These are phyloP conservation scores for Bufo gargarizans DNA, from an alignment of 2,113 vertebrate species.

Conservation along the genomic window DNA sequence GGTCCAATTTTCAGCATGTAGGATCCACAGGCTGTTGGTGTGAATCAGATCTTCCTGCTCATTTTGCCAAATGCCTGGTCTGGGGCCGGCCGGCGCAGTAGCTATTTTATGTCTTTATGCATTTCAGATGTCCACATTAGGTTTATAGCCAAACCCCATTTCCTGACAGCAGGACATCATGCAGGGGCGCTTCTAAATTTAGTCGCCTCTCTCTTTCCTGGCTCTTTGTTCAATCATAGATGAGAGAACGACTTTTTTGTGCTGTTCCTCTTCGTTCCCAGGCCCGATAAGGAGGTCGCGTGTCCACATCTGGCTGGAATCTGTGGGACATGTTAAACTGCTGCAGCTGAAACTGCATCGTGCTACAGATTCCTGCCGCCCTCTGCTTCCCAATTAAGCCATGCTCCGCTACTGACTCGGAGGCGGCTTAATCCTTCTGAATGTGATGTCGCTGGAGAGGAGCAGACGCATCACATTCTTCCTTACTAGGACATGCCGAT, in stretches of 20 bases:
- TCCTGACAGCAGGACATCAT: neutral
- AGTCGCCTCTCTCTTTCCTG: too few species aligned
- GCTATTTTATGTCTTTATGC: neutral
- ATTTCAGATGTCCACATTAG: neutral
- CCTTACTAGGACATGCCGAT: neutral
- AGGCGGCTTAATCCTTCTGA: neutral
- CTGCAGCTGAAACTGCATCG: conserved; percentile 27
- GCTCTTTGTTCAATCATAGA: neutral
- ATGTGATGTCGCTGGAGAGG: neutral
- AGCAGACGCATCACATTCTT: neutral
- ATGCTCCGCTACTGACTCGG: neutral
- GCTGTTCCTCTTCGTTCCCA: neutral
- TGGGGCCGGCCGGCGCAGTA: too few species aligned
- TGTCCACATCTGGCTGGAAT: conserved; percentile 31
- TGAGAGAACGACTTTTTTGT: neutral
- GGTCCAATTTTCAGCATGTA: neutral
- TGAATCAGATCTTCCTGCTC: neutral
- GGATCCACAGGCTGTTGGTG: neutral
- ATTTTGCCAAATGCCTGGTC: neutral
- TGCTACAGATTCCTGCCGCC: conserved; percentile 8
- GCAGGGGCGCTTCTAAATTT: neutral
- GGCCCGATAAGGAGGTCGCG: neutral
- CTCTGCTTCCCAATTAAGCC: conserved; percentile 3
- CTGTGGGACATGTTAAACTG: conserved; percentile 14
- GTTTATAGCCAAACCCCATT: neutral